Conservation (phyloP, 2,113 vertebrate species). For the Vulpes ferrilata region DNA sequence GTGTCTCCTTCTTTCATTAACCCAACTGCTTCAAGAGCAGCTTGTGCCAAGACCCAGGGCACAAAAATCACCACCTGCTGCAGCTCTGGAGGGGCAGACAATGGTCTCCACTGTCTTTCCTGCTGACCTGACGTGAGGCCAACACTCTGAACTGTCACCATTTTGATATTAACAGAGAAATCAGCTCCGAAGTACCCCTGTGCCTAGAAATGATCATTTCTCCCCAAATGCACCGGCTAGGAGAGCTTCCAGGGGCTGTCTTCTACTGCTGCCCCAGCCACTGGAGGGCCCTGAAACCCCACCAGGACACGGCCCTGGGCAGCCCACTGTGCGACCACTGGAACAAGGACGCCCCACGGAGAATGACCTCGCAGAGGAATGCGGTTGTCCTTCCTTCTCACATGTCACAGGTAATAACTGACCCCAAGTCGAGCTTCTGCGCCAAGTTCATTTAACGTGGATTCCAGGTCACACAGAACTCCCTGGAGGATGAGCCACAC, state of each 20-base stretch:
- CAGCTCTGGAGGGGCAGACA: not conserved
- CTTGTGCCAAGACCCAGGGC: not conserved
- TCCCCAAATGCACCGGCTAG: not conserved
- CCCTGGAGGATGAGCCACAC: fast-evolving
- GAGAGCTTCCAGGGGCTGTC: not conserved
- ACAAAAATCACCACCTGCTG: not conserved
- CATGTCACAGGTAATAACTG: not conserved
- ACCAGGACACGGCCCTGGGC: fast-evolving
- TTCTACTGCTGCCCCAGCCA: not conserved
- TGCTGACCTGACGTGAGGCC: not conserved
- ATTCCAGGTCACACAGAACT: not conserved
- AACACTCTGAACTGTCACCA: not conserved
- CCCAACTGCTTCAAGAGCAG: not conserved
- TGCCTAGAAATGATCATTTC: not conserved
- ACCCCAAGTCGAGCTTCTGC: not conserved
- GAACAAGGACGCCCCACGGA: not conserved
- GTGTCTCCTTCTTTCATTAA: not conserved
- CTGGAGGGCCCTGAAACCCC: not conserved
- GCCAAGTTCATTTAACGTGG: not conserved
- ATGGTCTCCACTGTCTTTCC: not conserved
- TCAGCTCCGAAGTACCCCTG: not conserved
- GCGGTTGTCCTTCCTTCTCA: not conserved
- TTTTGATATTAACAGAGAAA: not conserved
- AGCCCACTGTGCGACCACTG: fast-evolving
- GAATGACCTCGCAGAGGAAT: fast-evolving